Evolutionary conservation across 2,797 vertebrate species (phyloP).

Genomic region (Kryptolebias ocellatus): DNA sequence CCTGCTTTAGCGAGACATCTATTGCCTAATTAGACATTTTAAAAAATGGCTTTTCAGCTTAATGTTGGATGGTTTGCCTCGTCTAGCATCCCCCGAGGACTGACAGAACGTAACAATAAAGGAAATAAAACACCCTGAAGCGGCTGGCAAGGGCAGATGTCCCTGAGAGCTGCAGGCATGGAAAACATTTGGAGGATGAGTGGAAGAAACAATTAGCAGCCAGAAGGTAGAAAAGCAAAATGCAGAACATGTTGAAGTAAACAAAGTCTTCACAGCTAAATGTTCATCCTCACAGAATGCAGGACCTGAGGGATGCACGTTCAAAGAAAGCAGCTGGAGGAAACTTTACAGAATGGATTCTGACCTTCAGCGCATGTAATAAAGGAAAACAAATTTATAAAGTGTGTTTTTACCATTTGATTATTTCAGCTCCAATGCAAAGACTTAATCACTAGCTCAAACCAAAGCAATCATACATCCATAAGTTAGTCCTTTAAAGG

Average conservation of each 20-base stretch:
- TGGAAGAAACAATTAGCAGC: slow-evolving; percentile 48
- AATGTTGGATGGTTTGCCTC: background rate
- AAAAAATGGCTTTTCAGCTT: background rate
- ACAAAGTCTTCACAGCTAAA: slow-evolving; percentile 43
- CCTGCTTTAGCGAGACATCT: background rate
- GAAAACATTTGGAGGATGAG: slow-evolving; percentile 54
- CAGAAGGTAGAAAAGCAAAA: slow-evolving; percentile 47
- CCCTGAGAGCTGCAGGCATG: slow-evolving; percentile 51
- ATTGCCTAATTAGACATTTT: slow-evolving; percentile 4
- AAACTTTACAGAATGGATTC: slow-evolving; percentile 4
- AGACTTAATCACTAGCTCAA: background rate
- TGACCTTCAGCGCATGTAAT: background rate
- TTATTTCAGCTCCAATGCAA: background rate
- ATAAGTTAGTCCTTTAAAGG: background rate
- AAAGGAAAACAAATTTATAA: background rate
- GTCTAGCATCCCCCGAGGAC: background rate
- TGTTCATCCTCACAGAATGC: slow-evolving; percentile 23
- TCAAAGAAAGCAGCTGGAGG: slow-evolving; percentile 4
- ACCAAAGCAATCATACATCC: background rate
- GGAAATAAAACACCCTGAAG: slow-evolving; percentile 34
- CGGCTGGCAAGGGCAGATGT: slow-evolving; percentile 53
- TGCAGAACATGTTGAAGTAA: slow-evolving; percentile 37
- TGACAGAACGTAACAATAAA: slow-evolving; percentile 34
- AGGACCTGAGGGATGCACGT: slow-evolving; percentile 14
- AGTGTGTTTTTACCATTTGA: background rate